phyloP scores from a whole-genome alignment of 2,888 invertebrate genomes.

The Eristalis intricaria region DNA sequence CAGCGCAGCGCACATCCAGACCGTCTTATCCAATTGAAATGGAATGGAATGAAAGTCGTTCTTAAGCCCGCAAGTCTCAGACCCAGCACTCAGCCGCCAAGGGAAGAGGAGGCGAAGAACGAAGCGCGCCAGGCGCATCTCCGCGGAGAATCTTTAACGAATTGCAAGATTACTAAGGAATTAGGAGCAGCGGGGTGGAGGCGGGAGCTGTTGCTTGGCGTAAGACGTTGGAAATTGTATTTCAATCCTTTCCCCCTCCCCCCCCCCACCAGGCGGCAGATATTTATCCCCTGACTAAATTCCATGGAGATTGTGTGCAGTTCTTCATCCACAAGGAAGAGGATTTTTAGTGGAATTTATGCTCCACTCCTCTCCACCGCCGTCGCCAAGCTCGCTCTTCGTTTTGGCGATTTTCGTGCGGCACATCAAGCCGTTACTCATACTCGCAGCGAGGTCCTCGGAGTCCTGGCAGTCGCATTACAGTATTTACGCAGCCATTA shows the following conservation, averaged over 20 bases:
- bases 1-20: neutral
- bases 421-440: neutral
- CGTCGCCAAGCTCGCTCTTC: neutral
- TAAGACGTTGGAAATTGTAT: conserved; percentile 11
- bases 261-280: neutral
- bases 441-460: neutral
- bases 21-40: conserved; percentile 53
- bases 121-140: neutral
- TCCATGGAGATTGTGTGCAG: neutral
- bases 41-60: conserved; percentile 37
- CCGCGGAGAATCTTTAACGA: conserved; percentile 46
- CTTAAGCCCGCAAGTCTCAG: neutral
- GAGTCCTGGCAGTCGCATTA: conserved; percentile 10
- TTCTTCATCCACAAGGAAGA: neutral
- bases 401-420: neutral
- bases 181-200: neutral
- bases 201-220: conserved; percentile 13
- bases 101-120: conserved; percentile 7
- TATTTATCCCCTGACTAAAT: neutral
- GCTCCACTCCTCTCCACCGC: no score
- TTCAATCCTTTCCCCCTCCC: conserved; percentile 1
- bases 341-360: conserved; percentile 30
- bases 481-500: conserved; percentile 38
- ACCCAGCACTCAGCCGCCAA: neutral
- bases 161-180: conserved; percentile 53